Conservation (phyloP, 2,888 invertebrate genomes). For the Andrena fulva region DNA sequence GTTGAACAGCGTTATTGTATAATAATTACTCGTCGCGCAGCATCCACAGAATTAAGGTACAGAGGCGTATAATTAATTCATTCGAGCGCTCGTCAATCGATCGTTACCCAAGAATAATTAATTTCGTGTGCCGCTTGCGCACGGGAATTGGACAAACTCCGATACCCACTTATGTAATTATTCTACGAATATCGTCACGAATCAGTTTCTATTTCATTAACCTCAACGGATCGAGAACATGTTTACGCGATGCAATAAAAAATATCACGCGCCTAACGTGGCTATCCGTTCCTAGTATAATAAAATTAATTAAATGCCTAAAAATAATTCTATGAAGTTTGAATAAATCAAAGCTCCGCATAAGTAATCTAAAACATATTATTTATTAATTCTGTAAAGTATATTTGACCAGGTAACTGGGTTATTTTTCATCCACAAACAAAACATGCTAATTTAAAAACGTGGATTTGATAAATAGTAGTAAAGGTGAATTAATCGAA, state of each 20-base stretch:
- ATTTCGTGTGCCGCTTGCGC: conserved; percentile 47
- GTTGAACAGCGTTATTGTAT: conserved; percentile 20
- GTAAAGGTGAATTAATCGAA: too few relatives aligned
- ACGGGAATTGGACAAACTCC: conserved; percentile 45
- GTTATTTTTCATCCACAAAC: too few relatives aligned
- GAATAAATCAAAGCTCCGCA: neutral
- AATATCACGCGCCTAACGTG: neutral
- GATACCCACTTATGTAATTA: conserved; percentile 59
- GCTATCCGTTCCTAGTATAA: neutral
- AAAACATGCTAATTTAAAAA: too few relatives aligned
- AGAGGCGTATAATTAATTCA: conserved; percentile 57
- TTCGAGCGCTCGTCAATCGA: conserved; percentile 52
- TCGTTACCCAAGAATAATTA: conserved; percentile 62
- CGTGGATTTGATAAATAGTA: too few relatives aligned
- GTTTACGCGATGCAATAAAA: neutral
- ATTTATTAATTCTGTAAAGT: neutral
- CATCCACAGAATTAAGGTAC: conserved; percentile 26
- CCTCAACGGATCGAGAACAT: neutral
- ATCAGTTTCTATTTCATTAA: conserved; percentile 40
- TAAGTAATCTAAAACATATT: neutral
- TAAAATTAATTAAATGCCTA: neutral
- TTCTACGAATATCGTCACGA: conserved; percentile 16
- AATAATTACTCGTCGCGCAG: conserved; percentile 34
- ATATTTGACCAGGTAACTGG: neutral
- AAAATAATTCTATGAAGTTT: neutral